Conservation (phyloP, 2,797 vertebrate species). For the Etheostoma nigrum region DNA sequence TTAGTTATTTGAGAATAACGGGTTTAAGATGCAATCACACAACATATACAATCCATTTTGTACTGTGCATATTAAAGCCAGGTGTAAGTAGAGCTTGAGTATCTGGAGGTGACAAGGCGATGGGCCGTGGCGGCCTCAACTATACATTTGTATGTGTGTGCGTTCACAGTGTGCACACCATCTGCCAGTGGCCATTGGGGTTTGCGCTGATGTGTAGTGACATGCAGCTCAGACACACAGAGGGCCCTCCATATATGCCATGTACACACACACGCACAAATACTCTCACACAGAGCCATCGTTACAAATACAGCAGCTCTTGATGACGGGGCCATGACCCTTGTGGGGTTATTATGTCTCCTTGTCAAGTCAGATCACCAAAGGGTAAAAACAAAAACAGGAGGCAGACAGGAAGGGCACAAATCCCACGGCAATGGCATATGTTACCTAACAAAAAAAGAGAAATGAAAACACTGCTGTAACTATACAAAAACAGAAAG, state of each 20-base stretch:
- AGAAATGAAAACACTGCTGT: background rate
- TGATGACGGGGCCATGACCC: conserved; percentile 50
- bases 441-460: conserved; percentile 32
- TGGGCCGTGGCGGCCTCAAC: background rate
- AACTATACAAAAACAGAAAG: background rate
- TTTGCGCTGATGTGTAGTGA: conserved; percentile 63
- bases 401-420: conserved; percentile 9
- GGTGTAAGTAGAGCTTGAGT: background rate
- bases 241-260: conserved; percentile 36
- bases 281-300: conserved; percentile 44
- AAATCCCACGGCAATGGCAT: conserved; percentile 14
- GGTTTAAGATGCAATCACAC: background rate
- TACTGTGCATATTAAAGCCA: background rate
- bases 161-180: conserved; percentile 24
- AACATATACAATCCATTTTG: background rate
- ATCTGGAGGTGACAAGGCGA: background rate
- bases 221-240: conserved; percentile 43
- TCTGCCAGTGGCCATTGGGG: conserved; percentile 46
- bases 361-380: conserved; percentile 59
- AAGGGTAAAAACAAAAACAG: conserved; percentile 36
- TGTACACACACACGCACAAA: conserved; percentile 31
- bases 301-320: conserved; percentile 40
- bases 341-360: conserved; percentile 54
- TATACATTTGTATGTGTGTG: conserved; percentile 5
- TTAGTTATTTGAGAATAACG: background rate